phyloP scores from a whole-genome alignment of 2,113 vertebrate species.

The Toxotes chatareus region DNA sequence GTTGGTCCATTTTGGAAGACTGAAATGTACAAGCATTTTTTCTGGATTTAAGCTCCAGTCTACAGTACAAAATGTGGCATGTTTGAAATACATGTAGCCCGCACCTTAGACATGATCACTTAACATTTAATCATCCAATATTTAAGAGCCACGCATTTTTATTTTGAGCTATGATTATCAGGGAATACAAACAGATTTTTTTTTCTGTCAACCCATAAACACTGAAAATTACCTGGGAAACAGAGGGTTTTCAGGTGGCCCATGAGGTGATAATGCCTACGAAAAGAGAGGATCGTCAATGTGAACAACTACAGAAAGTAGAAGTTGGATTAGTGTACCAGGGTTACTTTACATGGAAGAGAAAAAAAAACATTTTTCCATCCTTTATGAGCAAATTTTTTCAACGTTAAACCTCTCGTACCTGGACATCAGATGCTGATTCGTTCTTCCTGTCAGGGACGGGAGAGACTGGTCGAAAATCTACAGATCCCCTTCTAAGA shows the following conservation, averaged over 20 bases:
- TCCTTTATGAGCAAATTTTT: neutral
- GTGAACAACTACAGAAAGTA: constrained; percentile 1
- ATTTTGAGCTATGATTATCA: too few species aligned
- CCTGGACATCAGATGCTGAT: constrained; percentile 71
- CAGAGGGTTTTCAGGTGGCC: constrained; percentile 77
- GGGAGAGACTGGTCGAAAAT: constrained; percentile 69
- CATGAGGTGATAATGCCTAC: constrained; percentile 71
- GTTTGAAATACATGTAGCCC: neutral
- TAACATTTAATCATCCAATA: too few species aligned
- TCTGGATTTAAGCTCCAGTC: too few species aligned
- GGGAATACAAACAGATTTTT: neutral
- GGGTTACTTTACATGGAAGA: neutral
- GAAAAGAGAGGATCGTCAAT: constrained; percentile 11
- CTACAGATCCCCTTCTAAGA: constrained; percentile 65
- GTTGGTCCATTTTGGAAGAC: too few species aligned
- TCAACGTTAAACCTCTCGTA: neutral
- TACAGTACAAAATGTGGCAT: neutral
- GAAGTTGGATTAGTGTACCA: too few species aligned
- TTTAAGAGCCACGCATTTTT: too few species aligned
- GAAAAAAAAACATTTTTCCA: neutral
- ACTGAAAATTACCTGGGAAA: constrained; percentile 81
- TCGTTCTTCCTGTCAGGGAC: constrained; percentile 73
- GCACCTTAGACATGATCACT: neutral
- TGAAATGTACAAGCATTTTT: too few species aligned
- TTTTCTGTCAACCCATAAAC: neutral